Percentiles rank a stretch among this genome's conserved stretches.
Evolutionary conservation across 2,797 vertebrate species (phyloP).

Genomic region (Merluccius polli): DNA sequence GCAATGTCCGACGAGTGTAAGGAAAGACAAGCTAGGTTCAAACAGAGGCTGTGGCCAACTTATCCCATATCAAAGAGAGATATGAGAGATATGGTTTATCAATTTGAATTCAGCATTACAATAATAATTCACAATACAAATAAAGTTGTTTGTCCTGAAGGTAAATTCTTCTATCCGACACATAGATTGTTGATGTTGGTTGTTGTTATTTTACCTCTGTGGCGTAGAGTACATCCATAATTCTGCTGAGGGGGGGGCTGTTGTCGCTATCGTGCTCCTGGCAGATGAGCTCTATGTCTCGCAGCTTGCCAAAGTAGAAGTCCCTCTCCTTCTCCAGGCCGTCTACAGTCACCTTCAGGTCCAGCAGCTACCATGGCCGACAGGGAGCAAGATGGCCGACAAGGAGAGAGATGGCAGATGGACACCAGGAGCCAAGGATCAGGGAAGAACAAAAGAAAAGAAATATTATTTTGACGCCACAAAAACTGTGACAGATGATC

Average conservation of each 20-base stretch:
- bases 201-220: constrained; percentile 81
- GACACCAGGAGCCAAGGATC: neutral
- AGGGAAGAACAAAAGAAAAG: neutral
- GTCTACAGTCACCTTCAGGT: constrained; percentile 89
- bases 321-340: constrained; percentile 94
- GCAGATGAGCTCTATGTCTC: constrained; percentile 96
- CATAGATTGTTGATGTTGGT: neutral
- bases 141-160: neutral
- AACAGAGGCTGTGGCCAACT: neutral
- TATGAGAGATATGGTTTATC: neutral
- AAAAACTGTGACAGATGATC: too few species aligned
- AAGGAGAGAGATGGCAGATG: neutral
- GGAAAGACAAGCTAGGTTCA: constrained; percentile 14
- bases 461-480: neutral
- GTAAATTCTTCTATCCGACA: neutral
- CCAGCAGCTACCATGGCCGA: constrained; percentile 74
- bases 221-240: constrained; percentile 87
- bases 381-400: neutral
- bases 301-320: constrained; percentile 96
- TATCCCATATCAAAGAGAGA: neutral
- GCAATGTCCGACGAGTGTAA: neutral
- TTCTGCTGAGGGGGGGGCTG: constrained; percentile 77
- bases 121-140: neutral
- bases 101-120: neutral
- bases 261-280: constrained; percentile 86